Conservation (phyloP, 1,140 invertebrate genomes). For the Drosophila serrata region DNA sequence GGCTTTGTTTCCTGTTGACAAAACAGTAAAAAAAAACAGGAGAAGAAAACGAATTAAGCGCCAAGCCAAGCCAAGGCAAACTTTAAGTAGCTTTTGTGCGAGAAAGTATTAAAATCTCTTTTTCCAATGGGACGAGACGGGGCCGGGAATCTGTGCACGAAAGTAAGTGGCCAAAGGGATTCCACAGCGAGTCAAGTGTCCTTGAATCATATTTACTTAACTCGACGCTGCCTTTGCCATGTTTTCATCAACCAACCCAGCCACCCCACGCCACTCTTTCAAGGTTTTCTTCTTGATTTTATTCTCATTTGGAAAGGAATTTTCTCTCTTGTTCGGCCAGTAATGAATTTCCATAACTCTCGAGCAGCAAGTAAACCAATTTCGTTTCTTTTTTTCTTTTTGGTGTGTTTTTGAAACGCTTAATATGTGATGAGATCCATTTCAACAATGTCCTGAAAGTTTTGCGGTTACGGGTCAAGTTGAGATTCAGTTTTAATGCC, state of each 20-base stretch:
- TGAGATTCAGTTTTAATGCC: slow-evolving; percentile 14
- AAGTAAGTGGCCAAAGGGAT: slow-evolving; percentile 77
- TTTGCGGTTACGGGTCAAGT: slow-evolving; percentile 37
- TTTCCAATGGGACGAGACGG: slow-evolving; percentile 49
- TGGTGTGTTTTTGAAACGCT: slow-evolving; percentile 25
- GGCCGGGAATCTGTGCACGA: slow-evolving; percentile 38
- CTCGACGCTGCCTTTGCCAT: slow-evolving; percentile 48
- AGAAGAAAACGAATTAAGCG: slow-evolving; percentile 70
- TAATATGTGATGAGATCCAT: slow-evolving; percentile 48
- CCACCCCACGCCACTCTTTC: background rate
- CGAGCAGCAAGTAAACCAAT: slow-evolving; percentile 40
- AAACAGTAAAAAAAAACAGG: slow-evolving; percentile 21
- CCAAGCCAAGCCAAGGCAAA: slow-evolving; percentile 55
- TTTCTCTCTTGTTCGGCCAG: slow-evolving; percentile 50
- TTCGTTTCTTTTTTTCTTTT: slow-evolving; percentile 12
- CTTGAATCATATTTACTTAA: slow-evolving; percentile 83
- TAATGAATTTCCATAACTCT: slow-evolving; percentile 72
- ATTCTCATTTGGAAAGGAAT: slow-evolving; percentile 55
- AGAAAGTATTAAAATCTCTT: slow-evolving; percentile 80
- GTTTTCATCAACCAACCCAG: background rate
- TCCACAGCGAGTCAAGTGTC: slow-evolving; percentile 66
- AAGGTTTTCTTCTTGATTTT: slow-evolving; percentile 35
- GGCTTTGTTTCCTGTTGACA: slow-evolving; percentile 73
- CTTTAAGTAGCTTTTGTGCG: slow-evolving; percentile 81
- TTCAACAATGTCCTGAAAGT: slow-evolving; percentile 32